These are phyloP conservation scores for Teleogryllus occipitalis DNA, from an alignment of 1,140 invertebrate species.

Conservation along the genomic window DNA sequence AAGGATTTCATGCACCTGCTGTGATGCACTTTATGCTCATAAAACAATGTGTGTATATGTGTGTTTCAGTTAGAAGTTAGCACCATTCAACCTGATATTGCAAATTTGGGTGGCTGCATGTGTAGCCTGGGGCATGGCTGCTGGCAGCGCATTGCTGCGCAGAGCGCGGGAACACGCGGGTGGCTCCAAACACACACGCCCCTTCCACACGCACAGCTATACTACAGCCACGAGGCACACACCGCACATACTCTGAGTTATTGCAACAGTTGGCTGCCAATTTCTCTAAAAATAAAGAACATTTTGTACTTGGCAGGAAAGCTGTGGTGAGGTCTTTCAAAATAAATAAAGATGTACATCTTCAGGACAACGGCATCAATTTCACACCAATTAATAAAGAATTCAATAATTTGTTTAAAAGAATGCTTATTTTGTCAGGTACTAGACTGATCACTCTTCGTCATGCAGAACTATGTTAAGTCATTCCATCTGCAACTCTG, in stretches of 20 bases:
- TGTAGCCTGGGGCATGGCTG: not conserved
- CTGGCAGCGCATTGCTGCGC: not conserved
- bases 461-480: not conserved
- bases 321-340: conserved; percentile 10
- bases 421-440: conserved; percentile 21
- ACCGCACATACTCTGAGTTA: conserved; percentile 10
- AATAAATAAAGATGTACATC: not conserved
- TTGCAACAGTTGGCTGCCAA: conserved; percentile 23
- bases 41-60: not conserved
- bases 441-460: conserved; percentile 21
- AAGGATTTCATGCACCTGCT: not conserved
- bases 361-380: not conserved
- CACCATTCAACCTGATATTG: conserved; percentile 4
- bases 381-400: not conserved
- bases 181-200: not conserved
- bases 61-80: not conserved
- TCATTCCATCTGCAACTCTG: conserved; percentile 3
- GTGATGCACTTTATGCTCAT: not conserved
- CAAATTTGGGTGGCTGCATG: not conserved
- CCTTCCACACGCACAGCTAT: conserved; percentile 6
- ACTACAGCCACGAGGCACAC: conserved; percentile 17
- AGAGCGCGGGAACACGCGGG: not conserved
- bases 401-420: conserved; percentile 11
- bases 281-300: conserved; percentile 16
- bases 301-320: conserved; percentile 23